phyloP scores from a whole-genome alignment of 2,888 invertebrate genomes.

The Protodeltote pygarga region DNA sequence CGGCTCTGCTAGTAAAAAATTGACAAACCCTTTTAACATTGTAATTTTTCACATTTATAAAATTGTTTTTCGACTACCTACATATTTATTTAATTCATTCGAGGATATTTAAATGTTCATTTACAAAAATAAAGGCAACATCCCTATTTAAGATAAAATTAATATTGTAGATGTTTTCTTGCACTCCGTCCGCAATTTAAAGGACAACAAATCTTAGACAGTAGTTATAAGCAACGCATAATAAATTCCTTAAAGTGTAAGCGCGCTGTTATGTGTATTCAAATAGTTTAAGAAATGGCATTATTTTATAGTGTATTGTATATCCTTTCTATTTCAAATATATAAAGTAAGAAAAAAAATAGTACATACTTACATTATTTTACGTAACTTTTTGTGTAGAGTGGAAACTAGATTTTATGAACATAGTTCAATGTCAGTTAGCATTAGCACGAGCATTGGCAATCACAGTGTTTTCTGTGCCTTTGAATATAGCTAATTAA shows the following conservation, averaged over 20 bases:
- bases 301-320: not conserved
- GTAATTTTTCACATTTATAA: too few relatives aligned
- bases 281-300: slow-evolving; percentile 2
- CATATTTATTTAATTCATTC: too few relatives aligned
- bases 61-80: too few relatives aligned
- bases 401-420: slow-evolving; percentile 1
- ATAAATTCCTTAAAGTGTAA: slow-evolving; percentile 18
- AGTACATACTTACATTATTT: slow-evolving; percentile 34
- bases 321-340: slow-evolving; percentile 1
- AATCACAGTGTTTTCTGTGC: slow-evolving; percentile 35
- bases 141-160: too few relatives aligned
- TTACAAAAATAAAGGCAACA: too few relatives aligned
- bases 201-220: slow-evolving; percentile 15
- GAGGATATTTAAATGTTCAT: too few relatives aligned
- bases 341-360: slow-evolving; percentile 8
- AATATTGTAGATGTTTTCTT: slow-evolving; percentile 12
- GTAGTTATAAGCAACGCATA: slow-evolving; percentile 29
- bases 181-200: slow-evolving; percentile 34
- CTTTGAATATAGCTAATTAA: slow-evolving; percentile 39
- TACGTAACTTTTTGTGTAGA: slow-evolving; percentile 1
- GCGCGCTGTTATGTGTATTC: slow-evolving; percentile 2
- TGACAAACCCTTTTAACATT: too few relatives aligned
- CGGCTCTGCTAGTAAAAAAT: too few relatives aligned
- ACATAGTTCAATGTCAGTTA: slow-evolving; percentile 15
- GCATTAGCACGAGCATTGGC: slow-evolving; percentile 33